Evolutionary conservation across 2,797 vertebrate genomes (phyloP).

Genomic region (Choloepus didactylus): DNA sequence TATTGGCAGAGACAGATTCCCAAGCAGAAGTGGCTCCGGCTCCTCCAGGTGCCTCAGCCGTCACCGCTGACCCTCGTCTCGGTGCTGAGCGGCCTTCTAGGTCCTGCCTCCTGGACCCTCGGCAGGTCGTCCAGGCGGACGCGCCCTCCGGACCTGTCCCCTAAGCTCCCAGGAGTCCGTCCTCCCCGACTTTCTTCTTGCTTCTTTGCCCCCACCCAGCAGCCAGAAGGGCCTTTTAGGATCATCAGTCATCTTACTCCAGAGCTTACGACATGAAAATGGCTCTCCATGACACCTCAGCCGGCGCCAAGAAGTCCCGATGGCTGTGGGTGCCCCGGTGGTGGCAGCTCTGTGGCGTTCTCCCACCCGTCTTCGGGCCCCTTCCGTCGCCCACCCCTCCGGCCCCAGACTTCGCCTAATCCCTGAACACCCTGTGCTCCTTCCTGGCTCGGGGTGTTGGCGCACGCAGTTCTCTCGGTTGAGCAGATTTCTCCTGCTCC

Average conservation of each 20-base stretch:
- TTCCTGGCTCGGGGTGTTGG: background rate
- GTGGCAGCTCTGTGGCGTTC: background rate
- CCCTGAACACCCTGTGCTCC: background rate
- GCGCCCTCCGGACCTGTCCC: no score
- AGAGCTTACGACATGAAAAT: slow-evolving; percentile 5
- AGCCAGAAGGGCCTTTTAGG: background rate
- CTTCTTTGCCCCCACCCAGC: background rate
- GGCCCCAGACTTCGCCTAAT: background rate
- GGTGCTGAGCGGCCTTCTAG: no score
- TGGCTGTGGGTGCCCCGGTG: background rate
- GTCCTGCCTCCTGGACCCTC: background rate
- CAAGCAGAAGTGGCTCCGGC: background rate
- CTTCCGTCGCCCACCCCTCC: background rate
- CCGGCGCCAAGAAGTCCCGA: background rate
- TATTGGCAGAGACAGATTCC: background rate
- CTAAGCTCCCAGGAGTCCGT: background rate
- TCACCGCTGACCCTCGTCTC: no score
- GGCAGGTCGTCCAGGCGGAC: background rate
- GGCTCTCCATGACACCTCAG: background rate
- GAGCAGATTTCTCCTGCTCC: background rate
- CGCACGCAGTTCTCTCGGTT: background rate
- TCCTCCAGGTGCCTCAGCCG: background rate
- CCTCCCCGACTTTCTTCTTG: rapidly evolving
- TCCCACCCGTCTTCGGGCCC: background rate
- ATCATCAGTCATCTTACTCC: background rate